Base-by-base conservation (phyloP, 2,888 invertebrate genomes). In the Lepetodrilus schrolli region DNA sequence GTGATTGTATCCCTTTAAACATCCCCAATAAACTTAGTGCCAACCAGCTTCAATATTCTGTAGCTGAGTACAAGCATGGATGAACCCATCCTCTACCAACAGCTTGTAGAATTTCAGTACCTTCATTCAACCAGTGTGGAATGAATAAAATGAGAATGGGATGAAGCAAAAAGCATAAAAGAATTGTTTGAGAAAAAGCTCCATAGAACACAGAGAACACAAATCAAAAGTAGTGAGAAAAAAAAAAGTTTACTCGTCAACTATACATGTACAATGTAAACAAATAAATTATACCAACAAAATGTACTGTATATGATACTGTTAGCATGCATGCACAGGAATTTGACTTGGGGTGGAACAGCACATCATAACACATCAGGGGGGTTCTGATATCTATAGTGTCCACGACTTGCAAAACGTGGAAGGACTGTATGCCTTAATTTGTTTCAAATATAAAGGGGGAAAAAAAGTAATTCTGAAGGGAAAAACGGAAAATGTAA, bases 331-430 rank as follows among this genome's bases (percentile, higher is more conserved):
- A 58, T 43, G 58, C n/a, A 58, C 34, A 23, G 23, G 17, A 30
- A 0, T 5, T 13, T 58, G 58, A 30, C 17, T 23, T 58, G 8
- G 21, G 7, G 3, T 13, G 5, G n/a, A n/a, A 3, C 58, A 58
- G 58, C 58, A 30, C 58, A 26, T 58, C 58, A 58, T 58, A 58
- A 17, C 13, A 58, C 58, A 58, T 58, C 58, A 26, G 13, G 26
- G 26, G 58, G 58, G 30, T n/a, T 17, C 43, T 34, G 58, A 58
- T 17, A 17, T 30, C 43, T 43, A 10, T 17, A 10, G 10, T 43
- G 43, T 43, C 17, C 43, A 43, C 13, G 17, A 10, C 43, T 7
- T n/a, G 43, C 13, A 0, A 37, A 7, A 43, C 13, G 13, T 43
- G 4, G 43, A 43, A 13, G 17, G 1, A 10, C 10, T 8, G 5